Percentiles rank a stretch among this genome's conserved stretches.
Conservation (phyloP, 2,888 invertebrate species). For the Leptura quadrifasciata region DNA sequence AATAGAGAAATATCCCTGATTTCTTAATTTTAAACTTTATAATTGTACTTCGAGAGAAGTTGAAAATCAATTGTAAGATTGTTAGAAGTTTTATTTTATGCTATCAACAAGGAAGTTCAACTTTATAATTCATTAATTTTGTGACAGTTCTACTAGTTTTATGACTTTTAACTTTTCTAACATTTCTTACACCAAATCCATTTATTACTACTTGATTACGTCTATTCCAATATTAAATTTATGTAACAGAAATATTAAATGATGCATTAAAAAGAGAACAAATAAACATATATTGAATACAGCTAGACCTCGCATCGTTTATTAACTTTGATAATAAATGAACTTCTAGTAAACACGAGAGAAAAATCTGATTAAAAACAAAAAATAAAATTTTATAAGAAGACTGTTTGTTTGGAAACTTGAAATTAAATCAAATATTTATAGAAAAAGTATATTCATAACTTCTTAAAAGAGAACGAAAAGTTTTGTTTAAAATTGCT, state of each 20-base stretch:
- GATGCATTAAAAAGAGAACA: too few relatives aligned
- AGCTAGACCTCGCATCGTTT: too few relatives aligned
- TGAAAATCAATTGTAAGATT: neutral
- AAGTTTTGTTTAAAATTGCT: neutral
- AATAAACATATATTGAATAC: too few relatives aligned
- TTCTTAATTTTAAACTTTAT: conserved; percentile 2
- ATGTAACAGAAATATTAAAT: too few relatives aligned
- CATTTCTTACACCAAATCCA: neutral
- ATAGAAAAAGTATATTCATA: neutral
- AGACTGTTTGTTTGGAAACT: neutral
- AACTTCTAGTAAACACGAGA: neutral
- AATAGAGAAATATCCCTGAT: neutral
- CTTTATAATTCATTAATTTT: conserved; percentile 2
- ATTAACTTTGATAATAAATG: neutral
- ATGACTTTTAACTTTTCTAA: neutral
- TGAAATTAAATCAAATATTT: conserved; percentile 11
- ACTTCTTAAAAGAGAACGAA: neutral
- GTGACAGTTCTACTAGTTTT: neutral
- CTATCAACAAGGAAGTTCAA: neutral
- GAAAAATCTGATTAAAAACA: neutral
- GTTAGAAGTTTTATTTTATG: neutral
- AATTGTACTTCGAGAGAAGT: neutral
- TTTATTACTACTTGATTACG: neutral
- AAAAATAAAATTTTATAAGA: neutral
- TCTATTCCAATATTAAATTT: too few relatives aligned